Base-by-base conservation (phyloP, 2,113 vertebrate genomes). In the Dascyllus trimaculatus region DNA sequence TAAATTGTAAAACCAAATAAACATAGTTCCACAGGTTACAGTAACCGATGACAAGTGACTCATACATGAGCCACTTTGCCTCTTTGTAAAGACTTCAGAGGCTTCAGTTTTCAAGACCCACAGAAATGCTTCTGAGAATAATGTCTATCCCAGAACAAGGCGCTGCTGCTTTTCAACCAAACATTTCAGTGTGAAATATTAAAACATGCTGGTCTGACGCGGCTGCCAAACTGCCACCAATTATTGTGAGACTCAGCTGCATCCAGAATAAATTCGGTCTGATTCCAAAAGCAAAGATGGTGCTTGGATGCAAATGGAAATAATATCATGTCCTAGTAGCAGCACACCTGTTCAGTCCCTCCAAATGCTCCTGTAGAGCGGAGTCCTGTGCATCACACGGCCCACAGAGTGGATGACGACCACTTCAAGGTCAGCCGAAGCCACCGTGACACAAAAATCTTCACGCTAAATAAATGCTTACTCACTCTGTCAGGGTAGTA, bases 361-460 rank as follows among this genome's bases (percentile, higher is more conserved):
- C 49, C 26, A 49, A 61, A 38, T 26, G 22, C 56, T 15, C 13
- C 53, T n/a, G 29, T 32, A 29, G 32, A 68, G 22, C 18, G 14
- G 52, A 75, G 46, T 61, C 14, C 45, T 11, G 21, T 51, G 57
- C 43, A 54, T 59, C 25, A 21, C 22, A 19, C 17, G 64, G 53
- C 58, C 52, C 58, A 35, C 32, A 1, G 19, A 32, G 43, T 64
- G 58, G 49, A 61, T 35, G 40, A 40, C 26, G 22, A 76, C 48
- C 69, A 35, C 68, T 25, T 64, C 48, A 53, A 70, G 56, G 24
- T 78, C 70, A 78, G 52, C 32, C 38, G 18, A 78, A 73, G 63
- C 59, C 51, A 76, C 24, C 1, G 35, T 46, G 65, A 75, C 71
- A 65, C 26, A 65, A 32, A 32, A 26, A 75, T 13, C 35, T 29